phyloP scores from a whole-genome alignment of 2,888 invertebrate species.

The Brachyptera risi region DNA sequence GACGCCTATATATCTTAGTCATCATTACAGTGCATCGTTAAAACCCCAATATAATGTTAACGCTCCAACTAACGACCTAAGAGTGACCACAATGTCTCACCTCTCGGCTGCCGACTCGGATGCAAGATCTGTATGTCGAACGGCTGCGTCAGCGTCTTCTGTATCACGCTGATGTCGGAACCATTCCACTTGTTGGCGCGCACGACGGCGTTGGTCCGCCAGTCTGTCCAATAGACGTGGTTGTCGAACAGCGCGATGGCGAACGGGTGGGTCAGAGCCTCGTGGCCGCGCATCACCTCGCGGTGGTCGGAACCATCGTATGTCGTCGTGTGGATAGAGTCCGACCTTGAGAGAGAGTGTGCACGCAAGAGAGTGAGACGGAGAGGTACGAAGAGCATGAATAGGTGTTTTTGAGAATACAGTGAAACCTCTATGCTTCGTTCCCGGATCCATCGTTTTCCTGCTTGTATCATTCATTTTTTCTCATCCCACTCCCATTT shows the following conservation, averaged over 20 bases:
- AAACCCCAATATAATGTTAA: too few relatives aligned
- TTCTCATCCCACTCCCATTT: too few relatives aligned
- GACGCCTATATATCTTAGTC: too few relatives aligned
- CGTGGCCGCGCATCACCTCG: slow-evolving; percentile 66
- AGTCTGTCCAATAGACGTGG: slow-evolving; percentile 91
- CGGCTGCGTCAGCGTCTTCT: slow-evolving; percentile 80
- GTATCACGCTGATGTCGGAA: slow-evolving; percentile 69
- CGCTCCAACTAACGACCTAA: too few relatives aligned
- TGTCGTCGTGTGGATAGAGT: slow-evolving; percentile 78
- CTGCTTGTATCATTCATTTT: too few relatives aligned
- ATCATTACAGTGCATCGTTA: too few relatives aligned
- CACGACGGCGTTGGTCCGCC: slow-evolving; percentile 82
- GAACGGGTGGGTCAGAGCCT: slow-evolving; percentile 81
- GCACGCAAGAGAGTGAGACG: too few relatives aligned
- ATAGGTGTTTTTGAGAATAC: too few relatives aligned
- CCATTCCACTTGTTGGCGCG: slow-evolving; percentile 85
- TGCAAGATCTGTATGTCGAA: slow-evolving; percentile 85
- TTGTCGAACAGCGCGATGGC: slow-evolving; percentile 81
- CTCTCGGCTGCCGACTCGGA: slow-evolving; percentile 66
- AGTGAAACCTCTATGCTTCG: too few relatives aligned
- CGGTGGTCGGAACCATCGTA: slow-evolving; percentile 74
- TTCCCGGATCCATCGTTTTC: too few relatives aligned
- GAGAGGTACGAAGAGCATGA: too few relatives aligned
- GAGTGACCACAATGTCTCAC: slow-evolving; percentile 39
- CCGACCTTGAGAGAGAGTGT: slow-evolving; percentile 55